Base-by-base conservation (phyloP, 2,113 vertebrate genomes). In the Ophthalmolycus amberensis region DNA sequence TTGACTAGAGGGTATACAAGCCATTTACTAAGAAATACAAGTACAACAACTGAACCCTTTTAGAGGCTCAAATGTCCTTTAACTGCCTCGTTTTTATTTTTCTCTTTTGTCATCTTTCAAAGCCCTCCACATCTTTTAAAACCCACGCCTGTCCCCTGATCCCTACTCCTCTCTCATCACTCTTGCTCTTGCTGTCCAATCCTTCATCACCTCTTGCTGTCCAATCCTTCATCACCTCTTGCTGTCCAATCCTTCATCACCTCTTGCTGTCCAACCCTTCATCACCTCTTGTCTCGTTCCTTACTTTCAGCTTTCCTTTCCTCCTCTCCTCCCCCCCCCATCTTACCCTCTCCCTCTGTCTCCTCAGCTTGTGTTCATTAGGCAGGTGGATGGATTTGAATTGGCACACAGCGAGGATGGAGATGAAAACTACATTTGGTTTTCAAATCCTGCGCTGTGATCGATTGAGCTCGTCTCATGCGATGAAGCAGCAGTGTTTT, bases 391-490 rank as follows among this genome's bases (percentile, higher is more conserved):
- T 32, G 32, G 44, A 29, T 29, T 29, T 29, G 52, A 40, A 12
- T 56, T 3, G 1, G 38, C 67, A 29, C 38, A 12, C 46, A n/a
- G 71, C 11, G 6, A 15, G 54, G 16, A 48, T 0, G 8, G 2
- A 20, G 48, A 71, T 44, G n/a, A 50, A 63, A 77, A 59, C 11
- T 14, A 5, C 3, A 77, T 79, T 75, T 82, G 32, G 20, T 79
- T 82, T 79, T 71, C 67, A 78, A 44, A 75, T 80, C 2, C 9
- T 20, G 64, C 65, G n/a, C 44, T 58, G 63, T 40, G 72, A 86
- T 80, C 4, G 54, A 80, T 70, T 46, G 63, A 63, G 46, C 38
- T 71, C 3, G 14, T 77, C 62, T 64, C 20, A 0, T 42, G 76
- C 63, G 37, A 69, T 65, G 37, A 46, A 62, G 44, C 65, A 38